Evolutionary conservation across 2,113 vertebrate genomes (phyloP).

Genomic region (Lamprotornis superbus): DNA sequence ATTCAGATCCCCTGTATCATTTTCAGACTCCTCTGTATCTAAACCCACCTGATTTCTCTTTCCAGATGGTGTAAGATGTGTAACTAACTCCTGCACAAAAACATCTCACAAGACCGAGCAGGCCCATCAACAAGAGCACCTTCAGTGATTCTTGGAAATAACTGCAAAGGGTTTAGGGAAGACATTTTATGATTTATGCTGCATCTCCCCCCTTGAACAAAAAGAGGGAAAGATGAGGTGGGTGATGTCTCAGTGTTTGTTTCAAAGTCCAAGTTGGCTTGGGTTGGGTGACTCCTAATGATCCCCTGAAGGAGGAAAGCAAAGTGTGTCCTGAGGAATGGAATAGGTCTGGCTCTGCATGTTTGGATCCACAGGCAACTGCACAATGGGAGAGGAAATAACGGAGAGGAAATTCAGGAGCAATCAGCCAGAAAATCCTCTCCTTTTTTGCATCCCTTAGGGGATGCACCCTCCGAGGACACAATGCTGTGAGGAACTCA

Average conservation of each 20-base stretch:
- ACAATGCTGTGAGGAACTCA: fast-evolving
- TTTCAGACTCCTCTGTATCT: not conserved
- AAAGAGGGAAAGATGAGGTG: not conserved
- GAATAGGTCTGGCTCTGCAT: not conserved
- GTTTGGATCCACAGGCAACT: not conserved
- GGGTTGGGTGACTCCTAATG: not conserved
- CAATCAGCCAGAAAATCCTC: not conserved
- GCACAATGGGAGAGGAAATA: not conserved
- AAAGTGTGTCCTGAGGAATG: not conserved
- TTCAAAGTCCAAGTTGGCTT: not conserved
- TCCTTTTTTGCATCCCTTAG: not conserved
- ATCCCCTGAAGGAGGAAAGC: not conserved
- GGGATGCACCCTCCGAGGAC: fast-evolving
- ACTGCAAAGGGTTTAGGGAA: not conserved
- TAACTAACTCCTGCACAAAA: not conserved
- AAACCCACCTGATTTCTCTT: not conserved
- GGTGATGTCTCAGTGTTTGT: not conserved
- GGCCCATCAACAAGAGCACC: not conserved
- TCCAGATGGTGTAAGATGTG: not conserved
- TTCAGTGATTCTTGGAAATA: not conserved
- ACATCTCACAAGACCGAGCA: not conserved
- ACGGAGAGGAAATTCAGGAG: not conserved
- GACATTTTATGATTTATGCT: not conserved
- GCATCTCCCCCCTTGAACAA: not conserved
- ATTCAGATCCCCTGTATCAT: not conserved